These are phyloP conservation scores for Tursiops truncatus DNA, from an alignment of 2,113 vertebrate genomes.

Conservation along the genomic window DNA sequence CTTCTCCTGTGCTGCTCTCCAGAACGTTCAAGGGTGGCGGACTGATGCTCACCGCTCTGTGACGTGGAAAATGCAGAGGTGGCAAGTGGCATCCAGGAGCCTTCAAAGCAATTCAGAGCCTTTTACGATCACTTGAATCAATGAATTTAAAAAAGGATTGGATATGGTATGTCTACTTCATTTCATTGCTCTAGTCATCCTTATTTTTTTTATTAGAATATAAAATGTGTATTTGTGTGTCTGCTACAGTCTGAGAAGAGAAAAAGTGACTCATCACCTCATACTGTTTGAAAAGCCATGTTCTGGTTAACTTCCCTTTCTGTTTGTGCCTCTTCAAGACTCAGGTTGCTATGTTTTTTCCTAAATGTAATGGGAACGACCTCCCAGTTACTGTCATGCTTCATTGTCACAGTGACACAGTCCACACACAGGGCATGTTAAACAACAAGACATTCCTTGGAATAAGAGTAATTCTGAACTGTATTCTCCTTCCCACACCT, in stretches of 20 bases:
- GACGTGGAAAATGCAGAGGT: neutral
- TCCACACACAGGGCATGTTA: neutral
- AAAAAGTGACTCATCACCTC: neutral
- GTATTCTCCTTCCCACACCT: neutral
- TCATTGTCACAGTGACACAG: neutral
- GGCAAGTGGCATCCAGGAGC: neutral
- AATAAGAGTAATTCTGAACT: neutral
- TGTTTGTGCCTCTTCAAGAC: neutral
- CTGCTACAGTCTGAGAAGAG: neutral
- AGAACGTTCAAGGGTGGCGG: no score
- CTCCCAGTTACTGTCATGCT: neutral
- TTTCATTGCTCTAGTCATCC: neutral
- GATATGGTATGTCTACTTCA: neutral
- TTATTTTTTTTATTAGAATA: neutral
- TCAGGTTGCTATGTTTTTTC: neutral
- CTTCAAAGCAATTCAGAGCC: neutral
- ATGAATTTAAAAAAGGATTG: neutral
- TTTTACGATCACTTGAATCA: neutral
- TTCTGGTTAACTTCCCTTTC: neutral
- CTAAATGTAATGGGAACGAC: neutral
- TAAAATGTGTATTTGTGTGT: neutral
- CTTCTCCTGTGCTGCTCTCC: neutral
- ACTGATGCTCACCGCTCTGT: accelerated
- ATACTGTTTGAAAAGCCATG: neutral
- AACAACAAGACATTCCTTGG: neutral